These are phyloP conservation scores for Protophormia terraenovae DNA, from an alignment of 2,888 invertebrate genomes.

Conservation along the genomic window DNA sequence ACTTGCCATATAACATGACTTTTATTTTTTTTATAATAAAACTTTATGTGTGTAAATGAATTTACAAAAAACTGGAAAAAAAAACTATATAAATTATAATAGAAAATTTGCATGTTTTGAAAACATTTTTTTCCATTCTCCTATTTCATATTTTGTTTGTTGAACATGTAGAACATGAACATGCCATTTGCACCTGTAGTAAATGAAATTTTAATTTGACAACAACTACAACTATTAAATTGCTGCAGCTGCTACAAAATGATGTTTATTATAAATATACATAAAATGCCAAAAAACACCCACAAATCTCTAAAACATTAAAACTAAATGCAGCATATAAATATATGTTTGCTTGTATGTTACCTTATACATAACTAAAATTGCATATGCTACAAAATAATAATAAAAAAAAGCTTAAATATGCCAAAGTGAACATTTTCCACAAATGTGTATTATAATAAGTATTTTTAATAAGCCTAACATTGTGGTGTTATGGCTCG, in stretches of 20 bases:
- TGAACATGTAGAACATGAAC: slow-evolving; percentile 15
- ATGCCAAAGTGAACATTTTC: not conserved
- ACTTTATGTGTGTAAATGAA: slow-evolving; percentile 1
- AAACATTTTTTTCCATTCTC: slow-evolving; percentile 27
- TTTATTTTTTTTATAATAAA: too few species aligned
- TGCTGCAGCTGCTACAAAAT: not conserved
- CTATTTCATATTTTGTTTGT: too few species aligned
- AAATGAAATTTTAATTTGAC: slow-evolving; percentile 52
- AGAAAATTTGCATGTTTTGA: slow-evolving; percentile 54
- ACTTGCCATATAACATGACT: slow-evolving; percentile 39
- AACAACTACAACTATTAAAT: not conserved
- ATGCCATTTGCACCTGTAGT: slow-evolving; percentile 63
- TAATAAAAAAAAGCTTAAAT: too few species aligned
- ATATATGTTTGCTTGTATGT: not conserved
- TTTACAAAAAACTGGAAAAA: slow-evolving; percentile 12
- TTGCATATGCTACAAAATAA: slow-evolving; percentile 16
- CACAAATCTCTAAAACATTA: not conserved
- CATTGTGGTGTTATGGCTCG: not conserved
- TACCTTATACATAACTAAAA: not conserved
- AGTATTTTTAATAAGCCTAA: slow-evolving; percentile 50
- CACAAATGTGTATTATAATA: too few species aligned
- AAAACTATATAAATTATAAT: slow-evolving; percentile 51
- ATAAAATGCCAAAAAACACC: not conserved
- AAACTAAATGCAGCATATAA: not conserved
- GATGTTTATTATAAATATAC: slow-evolving; percentile 25